Base-by-base conservation (phyloP, 2,888 invertebrate genomes). In the Dryococelus australis region DNA sequence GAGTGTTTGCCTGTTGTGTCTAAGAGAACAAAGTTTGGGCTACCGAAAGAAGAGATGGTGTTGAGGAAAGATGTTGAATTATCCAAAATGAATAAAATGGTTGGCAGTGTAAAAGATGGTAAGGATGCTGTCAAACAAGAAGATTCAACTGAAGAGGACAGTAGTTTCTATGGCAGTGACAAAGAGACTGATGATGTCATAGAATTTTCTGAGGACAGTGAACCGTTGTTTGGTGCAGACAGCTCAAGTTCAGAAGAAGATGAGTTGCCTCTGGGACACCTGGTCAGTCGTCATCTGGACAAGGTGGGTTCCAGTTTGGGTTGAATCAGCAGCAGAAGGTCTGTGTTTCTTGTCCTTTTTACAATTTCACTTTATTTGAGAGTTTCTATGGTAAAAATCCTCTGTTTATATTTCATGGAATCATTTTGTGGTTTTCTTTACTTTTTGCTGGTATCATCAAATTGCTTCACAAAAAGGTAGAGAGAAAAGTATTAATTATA, bases 201-300 rank as follows among this genome's bases (percentile, higher is more conserved):
- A 88, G 94, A 94, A 89, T 95, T 95, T 92, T 95, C 95, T 87
- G 95, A 94, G 89, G 94, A 94, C 90, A 94, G 94, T 88, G 94
- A 94, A 90, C 93, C 93, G 88, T 87, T 87, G 86, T 86, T 88
- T 88, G 92, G 65, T 65, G 65, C 24, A n/a, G 65, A 91, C 89
- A 92, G 92, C 88, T 92, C 92, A 87, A 92, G 92, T 88, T 92
- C 92, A 27, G 92, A 92, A 86, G 92, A 92, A 87, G 92, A 92
- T 86, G 91, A 83, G 43, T 78, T 87, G 78, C 87, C 87, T 78
- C 47, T 88, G 51, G 87, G 84, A 87, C 88, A 88, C n/a, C 87
- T 88, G 79, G 81, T 88, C 28, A 83, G 81, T 78, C 88, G 87
- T 79, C 87, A 87, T 16, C 86, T 87, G 43, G 89, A 89, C 86